Evolutionary conservation across 37 sponge, comb jelly and placozoan genomes (phyloP).

Genomic region (Corticium candelabrum): DNA sequence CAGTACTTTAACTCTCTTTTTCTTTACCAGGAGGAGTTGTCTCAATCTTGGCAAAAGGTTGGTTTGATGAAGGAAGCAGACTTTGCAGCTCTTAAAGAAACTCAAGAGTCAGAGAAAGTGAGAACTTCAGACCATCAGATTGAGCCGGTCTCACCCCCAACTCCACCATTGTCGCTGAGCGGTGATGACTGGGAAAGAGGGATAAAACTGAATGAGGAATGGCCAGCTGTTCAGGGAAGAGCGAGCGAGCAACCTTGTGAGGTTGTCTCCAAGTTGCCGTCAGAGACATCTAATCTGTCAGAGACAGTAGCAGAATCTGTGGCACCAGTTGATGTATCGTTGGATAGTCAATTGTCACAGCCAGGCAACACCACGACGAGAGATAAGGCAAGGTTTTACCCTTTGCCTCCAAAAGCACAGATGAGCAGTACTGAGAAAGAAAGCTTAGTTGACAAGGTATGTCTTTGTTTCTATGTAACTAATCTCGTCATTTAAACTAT

Average conservation of each 20-base stretch:
- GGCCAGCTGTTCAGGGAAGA: background rate
- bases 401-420: conserved; percentile 11
- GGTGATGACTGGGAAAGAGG: too few relatives aligned
- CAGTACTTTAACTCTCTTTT: background rate
- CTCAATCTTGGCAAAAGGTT: conserved; percentile 15
- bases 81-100: conserved; percentile 16
- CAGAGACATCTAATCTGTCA: background rate
- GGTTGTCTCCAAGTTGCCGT: background rate
- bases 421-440: too few relatives aligned
- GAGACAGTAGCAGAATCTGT: too few relatives aligned
- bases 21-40: conserved; percentile 15
- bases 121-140: background rate
- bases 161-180: too few relatives aligned
- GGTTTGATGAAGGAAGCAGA: conserved; percentile 1
- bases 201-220: too few relatives aligned
- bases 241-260: background rate
- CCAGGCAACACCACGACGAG: background rate
- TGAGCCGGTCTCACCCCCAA: background rate
- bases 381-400: conserved; percentile 13
- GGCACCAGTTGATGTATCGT: too few relatives aligned
- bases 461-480: too few relatives aligned
- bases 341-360: background rate
- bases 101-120: background rate
- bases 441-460: conserved; percentile 11
- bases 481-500: too few relatives aligned